phyloP scores from a whole-genome alignment of 2,888 invertebrate species.

The Melanophora roralis region DNA sequence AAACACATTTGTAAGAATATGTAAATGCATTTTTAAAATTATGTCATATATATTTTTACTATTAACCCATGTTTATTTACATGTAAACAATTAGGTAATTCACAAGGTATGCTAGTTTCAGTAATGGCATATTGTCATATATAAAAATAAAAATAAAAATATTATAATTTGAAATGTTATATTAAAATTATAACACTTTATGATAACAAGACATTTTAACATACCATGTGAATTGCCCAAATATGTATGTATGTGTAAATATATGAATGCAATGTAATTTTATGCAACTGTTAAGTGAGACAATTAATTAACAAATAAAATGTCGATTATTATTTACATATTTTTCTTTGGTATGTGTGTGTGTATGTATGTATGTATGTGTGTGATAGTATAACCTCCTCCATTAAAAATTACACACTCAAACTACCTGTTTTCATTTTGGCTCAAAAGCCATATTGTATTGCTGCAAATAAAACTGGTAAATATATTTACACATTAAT shows the following conservation, averaged over 20 bases:
- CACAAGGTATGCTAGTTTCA: too few species aligned
- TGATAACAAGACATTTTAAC: too few species aligned
- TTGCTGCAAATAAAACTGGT: constrained; percentile 27
- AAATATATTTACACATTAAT: neutral
- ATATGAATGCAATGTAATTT: constrained; percentile 18
- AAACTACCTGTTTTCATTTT: constrained; percentile 20
- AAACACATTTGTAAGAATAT: neutral
- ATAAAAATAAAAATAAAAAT: neutral
- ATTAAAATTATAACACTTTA: too few species aligned
- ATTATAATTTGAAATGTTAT: neutral
- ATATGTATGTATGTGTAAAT: neutral
- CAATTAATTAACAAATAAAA: constrained; percentile 76
- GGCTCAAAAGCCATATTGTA: constrained; percentile 28
- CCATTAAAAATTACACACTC: constrained; percentile 70
- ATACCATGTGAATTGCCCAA: too few species aligned
- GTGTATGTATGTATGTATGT: constrained; percentile 27
- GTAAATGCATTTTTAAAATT: neutral
- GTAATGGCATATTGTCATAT: neutral
- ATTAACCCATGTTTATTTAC: too few species aligned
- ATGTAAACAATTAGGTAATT: too few species aligned
- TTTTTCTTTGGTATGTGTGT: too few species aligned
- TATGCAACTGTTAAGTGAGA: constrained; percentile 56
- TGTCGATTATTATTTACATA: constrained; percentile 75
- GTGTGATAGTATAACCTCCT: constrained; percentile 63
- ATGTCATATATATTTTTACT: too few species aligned